Evolutionary conservation across 2,113 vertebrate species (phyloP), one percentile per base, ranked within the genome.

Genomic region (Sprattus sprattus): DNA sequence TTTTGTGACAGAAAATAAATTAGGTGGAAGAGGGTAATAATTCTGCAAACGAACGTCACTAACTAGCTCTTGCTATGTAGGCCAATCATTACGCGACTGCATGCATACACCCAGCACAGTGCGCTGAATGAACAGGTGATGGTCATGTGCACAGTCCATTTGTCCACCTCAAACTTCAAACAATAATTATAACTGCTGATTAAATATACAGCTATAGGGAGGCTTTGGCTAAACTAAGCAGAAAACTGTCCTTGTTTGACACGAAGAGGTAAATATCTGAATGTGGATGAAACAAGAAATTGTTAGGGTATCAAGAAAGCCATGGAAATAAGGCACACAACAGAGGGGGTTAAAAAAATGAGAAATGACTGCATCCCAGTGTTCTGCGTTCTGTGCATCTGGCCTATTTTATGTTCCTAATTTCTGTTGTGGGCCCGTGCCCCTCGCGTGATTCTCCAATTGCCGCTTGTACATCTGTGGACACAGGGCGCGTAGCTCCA

Each of bases 401-500:
- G 20, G 71, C 32, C 71, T 44, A 39, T 44, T 32, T 16, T 54
- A 54, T 22, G 20, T 67, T 3, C 0, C 16, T 32, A 39, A 8
- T 83, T n/a, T n/a, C 25, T 22, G 11, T 47, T 32, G 13, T 80
- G 22, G 4, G 16, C 78, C 50, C 18, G 7, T 16, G 46, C 54
- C 25, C 28, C 57, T 49, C 45, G 1, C 16, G 64, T 50, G 44
- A 80, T 13, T 39, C 13, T 13, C 28, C 71, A 78, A 39, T 78
- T 78, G 25, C 1, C 71, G 57, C 81, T 46, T 46, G 25, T 50
- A 22, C 39, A 13, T 64, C 47, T 50, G 83, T 32, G 45, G 71
- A 28, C 80, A 60, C n/a, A 75, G n/a, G 80, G 57, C 47, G 54
- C 67, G 49, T 75, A 50, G 6, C 81, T 46, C 54, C 85, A 86